A percentile compares a stretch with the other conserved stretches of the same genome.
Conservation (phyloP, 2,888 invertebrate species). For the Cheilosia vulpina region DNA sequence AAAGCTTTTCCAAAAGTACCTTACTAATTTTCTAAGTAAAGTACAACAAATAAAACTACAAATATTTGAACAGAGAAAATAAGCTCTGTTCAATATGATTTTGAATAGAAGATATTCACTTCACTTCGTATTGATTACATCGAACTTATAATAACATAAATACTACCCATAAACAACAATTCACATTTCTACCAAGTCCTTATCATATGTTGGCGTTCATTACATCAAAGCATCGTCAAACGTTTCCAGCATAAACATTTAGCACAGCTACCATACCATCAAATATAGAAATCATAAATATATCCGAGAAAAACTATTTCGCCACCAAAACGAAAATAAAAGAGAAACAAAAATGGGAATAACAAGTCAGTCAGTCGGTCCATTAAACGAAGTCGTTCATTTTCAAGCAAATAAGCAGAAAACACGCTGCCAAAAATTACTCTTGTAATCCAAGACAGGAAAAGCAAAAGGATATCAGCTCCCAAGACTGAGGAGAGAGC, state of each 20-base stretch:
- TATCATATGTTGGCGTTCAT: constrained; percentile 48
- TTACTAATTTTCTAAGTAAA: too few species aligned
- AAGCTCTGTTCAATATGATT: too few species aligned
- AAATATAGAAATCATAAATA: constrained; percentile 59
- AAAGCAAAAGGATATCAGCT: constrained; percentile 19
- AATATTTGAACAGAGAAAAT: too few species aligned
- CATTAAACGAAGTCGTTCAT: constrained; percentile 74
- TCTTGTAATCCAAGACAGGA: constrained; percentile 59
- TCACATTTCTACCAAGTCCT: constrained; percentile 53
- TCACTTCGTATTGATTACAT: too few species aligned
- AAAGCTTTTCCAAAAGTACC: too few species aligned
- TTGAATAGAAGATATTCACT: too few species aligned
- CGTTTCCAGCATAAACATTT: constrained; percentile 14
- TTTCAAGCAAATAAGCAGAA: constrained; percentile 81
- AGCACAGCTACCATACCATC: constrained; percentile 21
- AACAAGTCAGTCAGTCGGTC: constrained; percentile 75
- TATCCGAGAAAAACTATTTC: constrained; percentile 26
- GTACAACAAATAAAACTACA: too few species aligned
- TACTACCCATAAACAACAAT: constrained; percentile 37
- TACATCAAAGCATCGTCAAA: constrained; percentile 57
- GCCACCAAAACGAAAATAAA: constrained; percentile 23
- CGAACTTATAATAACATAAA: background rate
- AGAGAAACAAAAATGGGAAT: constrained; percentile 64
- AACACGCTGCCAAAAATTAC: constrained; percentile 81
- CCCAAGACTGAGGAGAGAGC: constrained; percentile 28